Evolutionary conservation across 2,888 invertebrate species (phyloP).

Genomic region (Napeogenes inachia): DNA sequence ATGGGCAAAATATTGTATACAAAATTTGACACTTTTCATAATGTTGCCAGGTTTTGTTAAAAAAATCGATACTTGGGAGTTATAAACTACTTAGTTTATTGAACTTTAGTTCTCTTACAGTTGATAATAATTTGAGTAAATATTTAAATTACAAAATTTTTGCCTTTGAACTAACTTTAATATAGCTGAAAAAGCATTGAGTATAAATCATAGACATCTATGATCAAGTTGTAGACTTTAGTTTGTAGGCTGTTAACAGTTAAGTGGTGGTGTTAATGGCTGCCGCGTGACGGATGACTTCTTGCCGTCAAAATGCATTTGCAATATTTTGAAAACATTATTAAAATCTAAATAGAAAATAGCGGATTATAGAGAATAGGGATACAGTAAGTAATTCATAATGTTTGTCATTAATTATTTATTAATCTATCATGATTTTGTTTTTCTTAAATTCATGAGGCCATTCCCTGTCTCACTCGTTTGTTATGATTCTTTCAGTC

Average conservation of each 20-base stretch:
- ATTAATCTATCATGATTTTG: constrained; percentile 52
- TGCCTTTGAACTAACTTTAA: no score
- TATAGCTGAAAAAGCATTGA: neutral
- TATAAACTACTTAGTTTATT: neutral
- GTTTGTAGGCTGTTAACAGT: constrained; percentile 29
- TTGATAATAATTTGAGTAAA: neutral
- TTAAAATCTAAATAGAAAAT: constrained; percentile 39
- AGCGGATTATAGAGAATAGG: constrained; percentile 32
- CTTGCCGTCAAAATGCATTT: constrained; percentile 59
- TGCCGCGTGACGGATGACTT: constrained; percentile 59
- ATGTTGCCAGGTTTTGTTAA: no score
- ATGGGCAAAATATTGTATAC: no score
- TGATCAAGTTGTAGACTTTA: neutral
- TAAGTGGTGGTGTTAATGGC: constrained; percentile 51
- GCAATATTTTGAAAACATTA: constrained; percentile 50
- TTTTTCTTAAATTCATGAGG: constrained; percentile 53
- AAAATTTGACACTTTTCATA: no score
- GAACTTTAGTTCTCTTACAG: neutral
- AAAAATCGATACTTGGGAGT: no score
- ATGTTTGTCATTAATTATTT: constrained; percentile 20
- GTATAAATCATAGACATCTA: constrained; percentile 6
- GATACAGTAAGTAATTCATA: constrained; percentile 40
- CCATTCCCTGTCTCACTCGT: constrained; percentile 59
- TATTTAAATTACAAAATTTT: no score
- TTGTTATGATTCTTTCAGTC: constrained; percentile 70